A percentile compares a stretch with the other conserved stretches of the same genome.
phyloP scores from a whole-genome alignment of 1,140 invertebrate genomes.

The Rhynchophorus ferrugineus region DNA sequence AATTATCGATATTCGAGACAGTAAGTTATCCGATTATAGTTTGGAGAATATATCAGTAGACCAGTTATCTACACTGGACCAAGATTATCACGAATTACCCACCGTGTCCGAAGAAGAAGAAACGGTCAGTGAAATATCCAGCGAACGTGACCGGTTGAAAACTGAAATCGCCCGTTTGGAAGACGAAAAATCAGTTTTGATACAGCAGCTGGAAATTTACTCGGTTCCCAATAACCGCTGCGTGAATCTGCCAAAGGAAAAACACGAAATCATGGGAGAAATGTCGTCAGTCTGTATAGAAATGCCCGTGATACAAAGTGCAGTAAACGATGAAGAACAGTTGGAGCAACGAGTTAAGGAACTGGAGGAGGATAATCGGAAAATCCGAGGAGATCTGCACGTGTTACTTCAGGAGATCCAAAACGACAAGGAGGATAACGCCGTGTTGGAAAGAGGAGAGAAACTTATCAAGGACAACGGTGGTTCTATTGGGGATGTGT shows the following conservation, averaged over 20 bases:
- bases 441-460: not conserved
- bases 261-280: not conserved
- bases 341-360: slow-evolving; percentile 9
- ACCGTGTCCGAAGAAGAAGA: slow-evolving; percentile 13
- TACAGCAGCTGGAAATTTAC: not conserved
- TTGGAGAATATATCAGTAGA: not conserved
- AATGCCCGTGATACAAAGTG: not conserved
- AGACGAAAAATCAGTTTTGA: not conserved
- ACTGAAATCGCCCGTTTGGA: not conserved
- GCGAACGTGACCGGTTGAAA: slow-evolving; percentile 1
- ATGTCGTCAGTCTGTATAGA: not conserved
- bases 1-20: not conserved
- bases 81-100: slow-evolving; percentile 3
- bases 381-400: slow-evolving; percentile 3
- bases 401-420: not conserved
- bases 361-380: slow-evolving; percentile 10
- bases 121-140: not conserved
- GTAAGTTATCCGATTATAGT: not conserved
- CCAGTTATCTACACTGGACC: not conserved
- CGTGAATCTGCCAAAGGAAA: not conserved
- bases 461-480: slow-evolving; percentile 1
- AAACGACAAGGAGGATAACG: slow-evolving; percentile 1
- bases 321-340: slow-evolving; percentile 13
- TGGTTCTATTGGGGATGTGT: not conserved
- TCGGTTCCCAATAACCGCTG: not conserved